Base-by-base conservation (phyloP, 2,113 vertebrate genomes). In the Indicator indicator region DNA sequence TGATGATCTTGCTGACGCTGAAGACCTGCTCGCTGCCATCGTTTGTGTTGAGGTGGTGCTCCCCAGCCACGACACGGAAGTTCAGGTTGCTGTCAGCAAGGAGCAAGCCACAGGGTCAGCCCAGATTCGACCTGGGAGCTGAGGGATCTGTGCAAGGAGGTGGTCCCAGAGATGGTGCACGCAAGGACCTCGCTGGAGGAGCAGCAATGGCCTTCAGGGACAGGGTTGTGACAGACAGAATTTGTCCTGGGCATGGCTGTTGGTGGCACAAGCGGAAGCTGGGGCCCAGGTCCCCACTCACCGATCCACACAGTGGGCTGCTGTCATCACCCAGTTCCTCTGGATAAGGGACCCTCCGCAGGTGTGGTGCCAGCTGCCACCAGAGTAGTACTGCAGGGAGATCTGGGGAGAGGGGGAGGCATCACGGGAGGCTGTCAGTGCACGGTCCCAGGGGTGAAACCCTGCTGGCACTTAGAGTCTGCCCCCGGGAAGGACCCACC, bases 311-410 rank as follows among this genome's bases (percentile, higher is more conserved):
- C 99, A 99, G 88, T 99, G 99, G 95, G 99, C 99, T 12, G 98
- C 99, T 0, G 98, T 99, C 98, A 99, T 94, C 44, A 99, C 99
- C 98, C 99, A 99, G 95, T 98, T 97, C 14, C 10, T 94, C 32
- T 3, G 74, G 79, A 99, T 96, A 96, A 99, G 98, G 85, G 98
- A 98, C 71, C 99, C 99, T 16, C 99, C 98, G 20, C 99, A 99
- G 21, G 98, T 99, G 97, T 99, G 99, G 83, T 97, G 33, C 97
- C 96, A 99, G 16, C 12, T 36, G 60, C 94, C 89, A 1, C 87
- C 17, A 6, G 97, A 98, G 63, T 18, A 68, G 90, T 97, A 98
- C 96, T 99, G 99, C 11, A 98, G 98, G 32, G 98, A 98, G 91
- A 98, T 97, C 98, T 99, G 96, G 44, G 62, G 9, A 44, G 21